A percentile compares a stretch with the other conserved stretches of the same genome.
These are phyloP conservation scores for Zosterops borbonicus DNA, from an alignment of 2,113 vertebrate species.

Conservation along the genomic window DNA sequence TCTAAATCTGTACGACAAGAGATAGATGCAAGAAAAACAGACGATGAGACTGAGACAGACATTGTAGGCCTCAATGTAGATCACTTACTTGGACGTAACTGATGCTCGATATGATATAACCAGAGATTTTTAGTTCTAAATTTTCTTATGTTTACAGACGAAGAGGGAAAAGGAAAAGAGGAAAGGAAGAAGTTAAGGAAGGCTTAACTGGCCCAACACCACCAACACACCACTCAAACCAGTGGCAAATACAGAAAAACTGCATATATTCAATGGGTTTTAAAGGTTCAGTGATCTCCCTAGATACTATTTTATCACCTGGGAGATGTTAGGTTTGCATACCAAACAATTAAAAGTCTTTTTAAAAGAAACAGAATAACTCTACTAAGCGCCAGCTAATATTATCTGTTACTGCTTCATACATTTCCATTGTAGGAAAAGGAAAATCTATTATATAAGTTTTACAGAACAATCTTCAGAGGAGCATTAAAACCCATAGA, in stretches of 20 bases:
- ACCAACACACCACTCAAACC: neutral
- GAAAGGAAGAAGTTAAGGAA: neutral
- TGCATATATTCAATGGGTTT: neutral
- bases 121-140: neutral
- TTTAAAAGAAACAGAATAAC: neutral
- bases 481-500: neutral
- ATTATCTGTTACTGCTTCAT: neutral
- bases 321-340: neutral
- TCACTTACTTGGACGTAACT: neutral
- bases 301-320: neutral
- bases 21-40: neutral
- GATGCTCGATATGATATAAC: neutral
- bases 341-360: neutral
- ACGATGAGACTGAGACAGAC: neutral
- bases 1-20: neutral
- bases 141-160: neutral
- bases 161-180: neutral
- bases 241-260: neutral
- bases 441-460: neutral
- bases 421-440: neutral
- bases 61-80: neutral
- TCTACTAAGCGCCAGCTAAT: neutral
- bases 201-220: neutral
- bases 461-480: neutral
- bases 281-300: neutral